Conservation (phyloP, 2,888 invertebrate genomes). For the Netelia fuscicornis region DNA sequence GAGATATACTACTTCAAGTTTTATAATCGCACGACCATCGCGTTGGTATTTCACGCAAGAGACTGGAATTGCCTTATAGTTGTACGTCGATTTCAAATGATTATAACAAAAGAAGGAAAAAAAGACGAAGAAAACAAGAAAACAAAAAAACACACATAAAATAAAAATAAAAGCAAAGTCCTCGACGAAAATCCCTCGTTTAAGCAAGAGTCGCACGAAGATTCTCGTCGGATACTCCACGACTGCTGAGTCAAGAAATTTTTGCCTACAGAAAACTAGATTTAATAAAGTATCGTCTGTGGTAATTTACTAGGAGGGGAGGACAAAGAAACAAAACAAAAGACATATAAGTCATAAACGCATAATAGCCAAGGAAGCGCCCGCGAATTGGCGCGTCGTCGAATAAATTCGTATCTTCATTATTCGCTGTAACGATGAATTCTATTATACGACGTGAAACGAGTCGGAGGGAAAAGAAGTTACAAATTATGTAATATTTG, state of each 20-base stretch:
- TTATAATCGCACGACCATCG: slow-evolving; percentile 55
- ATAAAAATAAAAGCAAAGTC: not conserved
- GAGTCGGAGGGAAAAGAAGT: slow-evolving; percentile 2
- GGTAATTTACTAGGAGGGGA: slow-evolving; percentile 29
- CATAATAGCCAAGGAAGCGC: slow-evolving; percentile 24
- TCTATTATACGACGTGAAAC: slow-evolving; percentile 3
- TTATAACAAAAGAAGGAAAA: slow-evolving; percentile 11
- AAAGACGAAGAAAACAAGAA: not conserved
- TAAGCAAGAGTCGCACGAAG: not conserved
- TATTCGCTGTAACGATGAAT: slow-evolving; percentile 46
- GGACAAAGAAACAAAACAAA: slow-evolving; percentile 23
- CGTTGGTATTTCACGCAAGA: slow-evolving; percentile 61
- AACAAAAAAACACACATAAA: slow-evolving; percentile 17
- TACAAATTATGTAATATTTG: slow-evolving; percentile 50
- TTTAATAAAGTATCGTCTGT: slow-evolving; percentile 43
- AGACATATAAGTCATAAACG: slow-evolving; percentile 46
- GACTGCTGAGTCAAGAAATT: slow-evolving; percentile 40
- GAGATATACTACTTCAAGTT: slow-evolving; percentile 45
- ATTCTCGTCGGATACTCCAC: slow-evolving; percentile 35
- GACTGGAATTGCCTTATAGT: slow-evolving; percentile 66
- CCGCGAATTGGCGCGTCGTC: slow-evolving; percentile 9
- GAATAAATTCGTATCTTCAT: slow-evolving; percentile 35
- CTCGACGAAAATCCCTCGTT: not conserved
- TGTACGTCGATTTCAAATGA: slow-evolving; percentile 57
- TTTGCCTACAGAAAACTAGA: slow-evolving; percentile 50